These are phyloP conservation scores for Australoheros facetus DNA, from an alignment of 2,797 vertebrate species.

Conservation along the genomic window DNA sequence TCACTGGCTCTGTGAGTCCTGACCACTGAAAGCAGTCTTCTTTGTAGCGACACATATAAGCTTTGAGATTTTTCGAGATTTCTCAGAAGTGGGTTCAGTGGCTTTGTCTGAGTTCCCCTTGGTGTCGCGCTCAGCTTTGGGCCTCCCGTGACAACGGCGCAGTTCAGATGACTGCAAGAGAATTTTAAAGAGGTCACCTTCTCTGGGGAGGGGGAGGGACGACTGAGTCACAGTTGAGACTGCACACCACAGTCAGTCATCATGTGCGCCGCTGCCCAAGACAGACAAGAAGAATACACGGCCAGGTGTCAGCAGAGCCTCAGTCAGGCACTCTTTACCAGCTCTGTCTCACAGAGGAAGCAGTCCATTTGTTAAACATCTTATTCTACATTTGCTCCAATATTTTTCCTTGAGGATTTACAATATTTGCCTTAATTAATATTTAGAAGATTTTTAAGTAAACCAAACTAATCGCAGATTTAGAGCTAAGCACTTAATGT, in stretches of 20 bases:
- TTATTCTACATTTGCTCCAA: slow-evolving; percentile 18
- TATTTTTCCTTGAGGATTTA: background rate
- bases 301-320: slow-evolving; percentile 52
- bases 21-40: slow-evolving; percentile 41
- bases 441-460: background rate
- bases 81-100: slow-evolving; percentile 53
- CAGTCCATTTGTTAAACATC: slow-evolving; percentile 5
- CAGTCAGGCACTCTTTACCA: slow-evolving; percentile 5
- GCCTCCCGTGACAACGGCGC: slow-evolving; percentile 49
- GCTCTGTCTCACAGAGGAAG: slow-evolving; percentile 18
- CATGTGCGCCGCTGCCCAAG: slow-evolving; percentile 56
- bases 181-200: slow-evolving; percentile 77
- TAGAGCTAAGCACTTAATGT: background rate
- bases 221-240: slow-evolving; percentile 72
- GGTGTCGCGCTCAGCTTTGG: slow-evolving; percentile 46
- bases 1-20: slow-evolving; percentile 25
- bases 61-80: slow-evolving; percentile 46
- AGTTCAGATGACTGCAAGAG: slow-evolving; percentile 61
- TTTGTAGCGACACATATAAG: slow-evolving; percentile 19
- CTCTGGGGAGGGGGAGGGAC: slow-evolving; percentile 49
- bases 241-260: slow-evolving; percentile 46
- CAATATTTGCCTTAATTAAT: background rate
- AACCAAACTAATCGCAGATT: background rate
- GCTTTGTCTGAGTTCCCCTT: slow-evolving; percentile 46
- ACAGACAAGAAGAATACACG: slow-evolving; percentile 38